Conservation (phyloP, 2,113 vertebrate genomes). For the Phyllopteryx taeniolatus region DNA sequence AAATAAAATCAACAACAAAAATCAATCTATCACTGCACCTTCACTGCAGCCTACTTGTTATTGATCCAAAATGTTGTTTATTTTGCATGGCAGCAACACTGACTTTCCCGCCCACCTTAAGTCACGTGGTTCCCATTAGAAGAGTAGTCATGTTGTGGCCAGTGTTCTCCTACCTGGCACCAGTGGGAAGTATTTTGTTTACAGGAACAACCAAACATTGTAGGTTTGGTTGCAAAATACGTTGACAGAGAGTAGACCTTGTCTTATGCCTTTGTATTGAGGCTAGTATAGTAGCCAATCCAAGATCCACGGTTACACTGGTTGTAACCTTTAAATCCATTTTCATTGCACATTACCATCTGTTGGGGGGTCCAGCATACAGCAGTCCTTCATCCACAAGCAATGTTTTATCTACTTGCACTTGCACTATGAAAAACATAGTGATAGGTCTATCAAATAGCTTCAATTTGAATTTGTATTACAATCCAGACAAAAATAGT, state of each 20-base stretch:
- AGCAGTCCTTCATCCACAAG: no score
- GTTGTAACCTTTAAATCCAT: no score
- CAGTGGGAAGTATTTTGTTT: conserved; percentile 2
- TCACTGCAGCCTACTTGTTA: neutral
- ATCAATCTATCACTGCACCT: neutral
- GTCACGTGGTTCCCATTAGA: neutral
- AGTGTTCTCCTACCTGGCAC: neutral
- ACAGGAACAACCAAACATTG: neutral
- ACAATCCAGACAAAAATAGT: no score
- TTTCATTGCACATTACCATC: no score
- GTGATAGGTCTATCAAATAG: no score
- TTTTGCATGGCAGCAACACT: neutral
- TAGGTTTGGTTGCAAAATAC: neutral
- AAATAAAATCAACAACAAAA: neutral
- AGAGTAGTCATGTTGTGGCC: neutral
- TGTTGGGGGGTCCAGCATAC: no score
- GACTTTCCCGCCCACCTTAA: neutral
- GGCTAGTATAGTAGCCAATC: no score
- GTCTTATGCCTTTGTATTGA: neutral
- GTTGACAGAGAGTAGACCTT: neutral
- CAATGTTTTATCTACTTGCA: no score
- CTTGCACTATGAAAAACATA: no score
- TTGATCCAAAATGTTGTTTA: conserved; percentile 7
- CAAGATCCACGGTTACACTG: no score
- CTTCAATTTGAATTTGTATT: no score